A percentile compares a stretch with the other conserved stretches of the same genome.
Conservation (phyloP, 1,140 invertebrate genomes). For the Polypedilum vanderplanki region DNA sequence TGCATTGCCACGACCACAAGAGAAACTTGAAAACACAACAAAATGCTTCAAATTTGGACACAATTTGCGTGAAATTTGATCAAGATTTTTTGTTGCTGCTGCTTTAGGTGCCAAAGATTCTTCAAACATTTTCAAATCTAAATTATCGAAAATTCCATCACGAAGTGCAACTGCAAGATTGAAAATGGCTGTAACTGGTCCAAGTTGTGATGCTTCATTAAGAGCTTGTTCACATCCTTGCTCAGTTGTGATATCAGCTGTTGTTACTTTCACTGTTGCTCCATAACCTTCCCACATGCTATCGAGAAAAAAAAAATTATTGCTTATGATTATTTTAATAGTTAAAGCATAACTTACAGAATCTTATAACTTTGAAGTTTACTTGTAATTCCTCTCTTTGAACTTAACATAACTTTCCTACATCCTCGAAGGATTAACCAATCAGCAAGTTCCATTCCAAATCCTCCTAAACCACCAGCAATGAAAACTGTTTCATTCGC, state of each 20-base stretch:
- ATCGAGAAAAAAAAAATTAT: neutral
- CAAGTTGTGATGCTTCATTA: conserved; percentile 48
- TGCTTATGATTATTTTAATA: no score
- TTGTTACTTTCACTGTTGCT: neutral
- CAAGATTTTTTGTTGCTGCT: conserved; percentile 44
- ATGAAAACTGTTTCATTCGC: conserved; percentile 46
- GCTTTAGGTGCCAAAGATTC: conserved; percentile 47
- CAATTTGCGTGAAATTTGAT: conserved; percentile 45
- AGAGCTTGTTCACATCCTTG: conserved; percentile 50
- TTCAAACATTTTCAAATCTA: conserved; percentile 45
- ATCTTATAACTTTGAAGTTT: conserved; percentile 63
- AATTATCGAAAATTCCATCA: conserved; percentile 46
- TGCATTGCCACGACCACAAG: conserved; percentile 57
- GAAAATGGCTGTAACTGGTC: conserved; percentile 65
- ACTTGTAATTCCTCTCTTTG: conserved; percentile 60
- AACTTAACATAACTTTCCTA: conserved; percentile 64
- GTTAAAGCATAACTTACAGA: conserved; percentile 38
- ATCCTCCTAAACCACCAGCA: conserved; percentile 70
- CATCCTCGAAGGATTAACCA: conserved; percentile 74
- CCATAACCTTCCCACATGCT: neutral
- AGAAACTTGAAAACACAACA: conserved; percentile 43
- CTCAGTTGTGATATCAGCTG: conserved; percentile 31
- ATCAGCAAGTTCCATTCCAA: conserved; percentile 75
- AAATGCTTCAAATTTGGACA: conserved; percentile 45
- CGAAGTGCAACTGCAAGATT: conserved; percentile 61